A percentile compares a stretch with the other conserved stretches of the same genome.
Conservation (phyloP, 2,797 vertebrate species). For the Smutsia gigantea region DNA sequence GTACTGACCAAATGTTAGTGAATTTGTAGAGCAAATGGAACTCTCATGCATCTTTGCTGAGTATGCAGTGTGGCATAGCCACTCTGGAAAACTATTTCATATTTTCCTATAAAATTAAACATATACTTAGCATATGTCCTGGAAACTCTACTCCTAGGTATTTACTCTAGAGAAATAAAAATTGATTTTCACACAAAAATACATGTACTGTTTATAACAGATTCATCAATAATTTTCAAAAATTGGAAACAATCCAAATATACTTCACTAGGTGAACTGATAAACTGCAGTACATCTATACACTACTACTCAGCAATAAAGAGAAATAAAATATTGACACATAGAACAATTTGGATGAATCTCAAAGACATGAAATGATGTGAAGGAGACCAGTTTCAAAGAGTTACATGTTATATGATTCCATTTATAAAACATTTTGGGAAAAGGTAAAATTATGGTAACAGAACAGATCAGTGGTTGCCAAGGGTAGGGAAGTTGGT, state of each 20-base stretch:
- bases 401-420: neutral
- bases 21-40: neutral
- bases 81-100: neutral
- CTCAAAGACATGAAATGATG: neutral
- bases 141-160: neutral
- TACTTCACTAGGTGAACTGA: neutral
- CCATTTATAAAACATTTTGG: neutral
- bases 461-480: neutral
- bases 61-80: neutral
- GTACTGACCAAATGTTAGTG: neutral
- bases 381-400: neutral
- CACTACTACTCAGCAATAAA: neutral
- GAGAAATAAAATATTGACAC: neutral
- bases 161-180: constrained; percentile 19
- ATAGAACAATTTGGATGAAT: neutral
- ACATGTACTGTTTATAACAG: neutral
- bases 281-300: neutral
- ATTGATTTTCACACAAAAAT: neutral
- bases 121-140: neutral
- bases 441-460: neutral
- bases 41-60: neutral
- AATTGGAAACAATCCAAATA: neutral
- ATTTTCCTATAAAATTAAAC: constrained; percentile 14
- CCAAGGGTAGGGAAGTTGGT: neutral
- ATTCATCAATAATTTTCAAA: constrained; percentile 23